Conservation (phyloP, 1,140 invertebrate genomes). For the Leptopilina boulardi region DNA sequence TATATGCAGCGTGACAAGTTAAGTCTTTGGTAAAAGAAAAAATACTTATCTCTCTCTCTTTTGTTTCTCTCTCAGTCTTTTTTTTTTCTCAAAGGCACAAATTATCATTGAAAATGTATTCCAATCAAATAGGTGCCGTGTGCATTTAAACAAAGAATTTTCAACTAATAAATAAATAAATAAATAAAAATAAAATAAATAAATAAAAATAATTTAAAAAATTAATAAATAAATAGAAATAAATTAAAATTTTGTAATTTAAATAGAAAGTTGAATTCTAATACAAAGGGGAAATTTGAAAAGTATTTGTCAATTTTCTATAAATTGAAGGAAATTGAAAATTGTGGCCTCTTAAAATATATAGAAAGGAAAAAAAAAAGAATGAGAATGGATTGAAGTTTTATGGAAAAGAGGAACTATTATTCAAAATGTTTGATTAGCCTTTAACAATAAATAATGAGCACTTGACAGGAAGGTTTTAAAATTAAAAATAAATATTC, state of each 20-base stretch:
- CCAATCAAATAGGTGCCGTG: not conserved
- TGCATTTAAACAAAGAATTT: not conserved
- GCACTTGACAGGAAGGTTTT: slow-evolving; percentile 15
- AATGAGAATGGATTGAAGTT: not conserved
- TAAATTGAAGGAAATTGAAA: too few relatives aligned
- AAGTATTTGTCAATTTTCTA: too few relatives aligned
- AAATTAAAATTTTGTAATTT: too few relatives aligned
- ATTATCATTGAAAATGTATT: slow-evolving; percentile 8
- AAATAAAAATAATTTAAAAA: too few relatives aligned
- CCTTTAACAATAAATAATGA: slow-evolving; percentile 30
- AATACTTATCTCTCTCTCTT: slow-evolving; percentile 14
- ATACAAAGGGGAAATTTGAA: too few relatives aligned
- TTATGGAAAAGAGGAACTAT: not conserved
- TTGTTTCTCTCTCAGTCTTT: not conserved
- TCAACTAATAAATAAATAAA: not conserved
- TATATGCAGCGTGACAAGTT: slow-evolving; percentile 36
- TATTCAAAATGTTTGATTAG: slow-evolving; percentile 13
- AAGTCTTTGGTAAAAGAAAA: not conserved
- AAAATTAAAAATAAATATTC: slow-evolving; percentile 26
- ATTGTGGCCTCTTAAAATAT: too few relatives aligned
- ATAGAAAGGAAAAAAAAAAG: not conserved
- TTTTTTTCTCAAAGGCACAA: not conserved
- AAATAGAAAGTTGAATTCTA: too few relatives aligned
- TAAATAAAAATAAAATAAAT: not conserved
- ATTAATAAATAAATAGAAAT: too few relatives aligned